Evolutionary conservation across 2,797 vertebrate genomes (phyloP).

Genomic region (Girardinus metallicus): DNA sequence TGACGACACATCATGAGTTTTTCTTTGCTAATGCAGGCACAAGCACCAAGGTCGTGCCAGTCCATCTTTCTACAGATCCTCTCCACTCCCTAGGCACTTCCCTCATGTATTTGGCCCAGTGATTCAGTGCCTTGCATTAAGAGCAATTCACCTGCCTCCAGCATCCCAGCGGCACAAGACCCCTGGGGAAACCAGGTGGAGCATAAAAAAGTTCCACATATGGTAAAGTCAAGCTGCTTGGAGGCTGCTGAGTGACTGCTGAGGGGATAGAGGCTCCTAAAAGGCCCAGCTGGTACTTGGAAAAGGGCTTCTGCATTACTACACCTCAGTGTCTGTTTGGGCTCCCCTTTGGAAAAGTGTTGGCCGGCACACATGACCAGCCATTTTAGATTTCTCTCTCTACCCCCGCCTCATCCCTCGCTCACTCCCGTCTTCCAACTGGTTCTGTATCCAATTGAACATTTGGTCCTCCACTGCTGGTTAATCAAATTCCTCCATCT

Average conservation of each 20-base stretch:
- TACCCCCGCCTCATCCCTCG: slow-evolving; percentile 91
- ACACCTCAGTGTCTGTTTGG: slow-evolving; percentile 98
- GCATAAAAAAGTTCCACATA: slow-evolving; percentile 99
- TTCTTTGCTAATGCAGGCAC: slow-evolving; percentile 82
- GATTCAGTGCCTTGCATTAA: slow-evolving; percentile 99
- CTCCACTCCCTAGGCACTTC: slow-evolving; percentile 96
- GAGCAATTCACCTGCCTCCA: slow-evolving; percentile 99
- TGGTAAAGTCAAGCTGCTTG: slow-evolving; percentile 99
- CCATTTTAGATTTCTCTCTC: slow-evolving; percentile 99
- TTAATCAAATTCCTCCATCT: slow-evolving; percentile 99
- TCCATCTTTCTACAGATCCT: slow-evolving; percentile 94
- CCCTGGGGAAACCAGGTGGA: slow-evolving; percentile 95
- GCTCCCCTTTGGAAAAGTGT: slow-evolving; percentile 97
- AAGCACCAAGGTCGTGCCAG: slow-evolving; percentile 93
- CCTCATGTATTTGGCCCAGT: slow-evolving; percentile 92
- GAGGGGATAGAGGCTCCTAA: slow-evolving; percentile 98
- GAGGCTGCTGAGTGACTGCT: slow-evolving; percentile 98
- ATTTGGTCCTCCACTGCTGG: slow-evolving; percentile 99
- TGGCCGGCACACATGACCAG: slow-evolving; percentile 96
- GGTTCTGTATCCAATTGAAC: slow-evolving; percentile 99
- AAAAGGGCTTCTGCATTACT: slow-evolving; percentile 99
- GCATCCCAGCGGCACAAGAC: slow-evolving; percentile 91
- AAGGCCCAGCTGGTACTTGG: slow-evolving; percentile 99
- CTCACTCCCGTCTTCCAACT: slow-evolving; percentile 95
- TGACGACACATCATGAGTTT: slow-evolving; percentile 52